Conservation (phyloP, 1,140 invertebrate species). For the Oncopodura yosiiana region DNA sequence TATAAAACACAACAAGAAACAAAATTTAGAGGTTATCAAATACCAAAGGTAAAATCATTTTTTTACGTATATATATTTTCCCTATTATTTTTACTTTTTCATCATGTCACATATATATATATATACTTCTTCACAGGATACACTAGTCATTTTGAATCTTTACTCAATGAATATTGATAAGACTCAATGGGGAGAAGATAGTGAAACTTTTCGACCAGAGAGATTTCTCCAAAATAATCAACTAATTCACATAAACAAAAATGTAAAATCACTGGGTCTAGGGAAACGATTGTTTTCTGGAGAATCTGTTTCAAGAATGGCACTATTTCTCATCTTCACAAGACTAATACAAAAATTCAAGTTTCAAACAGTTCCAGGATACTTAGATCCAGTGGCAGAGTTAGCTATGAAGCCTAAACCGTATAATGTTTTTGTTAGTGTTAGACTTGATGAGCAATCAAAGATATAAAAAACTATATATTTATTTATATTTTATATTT, state of each 20-base stretch:
- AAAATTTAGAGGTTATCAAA: conserved; percentile 54
- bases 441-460: too few relatives aligned
- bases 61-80: neutral
- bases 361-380: conserved; percentile 7
- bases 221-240: conserved; percentile 57
- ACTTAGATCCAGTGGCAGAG: neutral
- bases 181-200: conserved; percentile 42
- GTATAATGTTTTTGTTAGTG: neutral
- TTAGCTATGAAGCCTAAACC: neutral
- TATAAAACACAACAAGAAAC: conserved; percentile 63
- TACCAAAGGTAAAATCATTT: conserved; percentile 55
- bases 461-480: too few relatives aligned
- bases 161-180: neutral
- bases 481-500: too few relatives aligned
- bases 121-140: conserved; percentile 6
- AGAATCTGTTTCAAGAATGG: conserved; percentile 3
- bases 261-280: conserved; percentile 64
- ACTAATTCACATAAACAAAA: conserved; percentile 52
- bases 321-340: conserved; percentile 9
- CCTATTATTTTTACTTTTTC: neutral
- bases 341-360: conserved; percentile 8
- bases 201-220: conserved; percentile 63
- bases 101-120: neutral
- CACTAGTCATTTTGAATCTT: neutral
- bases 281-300: conserved; percentile 41